Evolutionary conservation across 2,888 invertebrate species (phyloP).

Genomic region (Geophilus truncorum): DNA sequence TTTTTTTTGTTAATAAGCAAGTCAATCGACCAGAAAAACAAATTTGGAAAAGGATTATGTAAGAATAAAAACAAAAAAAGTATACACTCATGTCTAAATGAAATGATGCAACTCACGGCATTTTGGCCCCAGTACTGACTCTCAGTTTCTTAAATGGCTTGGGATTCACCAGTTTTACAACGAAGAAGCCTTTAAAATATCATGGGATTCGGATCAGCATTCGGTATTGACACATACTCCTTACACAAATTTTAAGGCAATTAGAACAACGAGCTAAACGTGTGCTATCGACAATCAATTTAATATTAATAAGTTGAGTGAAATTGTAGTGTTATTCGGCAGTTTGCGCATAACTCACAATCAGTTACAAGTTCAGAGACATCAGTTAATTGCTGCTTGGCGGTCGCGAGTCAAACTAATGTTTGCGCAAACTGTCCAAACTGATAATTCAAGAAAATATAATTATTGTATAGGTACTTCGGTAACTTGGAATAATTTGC

Average conservation of each 20-base stretch:
- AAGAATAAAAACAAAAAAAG: neutral
- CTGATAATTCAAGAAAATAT: neutral
- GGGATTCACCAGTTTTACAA: slow-evolving; percentile 33
- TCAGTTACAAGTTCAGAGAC: neutral
- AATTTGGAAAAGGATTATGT: neutral
- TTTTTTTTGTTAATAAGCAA: neutral
- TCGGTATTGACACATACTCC: slow-evolving; percentile 16
- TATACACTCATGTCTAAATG: slow-evolving; percentile 22
- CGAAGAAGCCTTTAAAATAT: slow-evolving; percentile 35
- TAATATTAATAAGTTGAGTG: neutral
- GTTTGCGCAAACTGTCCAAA: neutral
- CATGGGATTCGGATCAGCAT: slow-evolving; percentile 32
- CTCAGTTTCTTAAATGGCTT: slow-evolving; percentile 41
- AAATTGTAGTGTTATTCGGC: neutral
- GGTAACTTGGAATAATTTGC: no score
- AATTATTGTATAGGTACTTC: neutral
- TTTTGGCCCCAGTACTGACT: slow-evolving; percentile 42
- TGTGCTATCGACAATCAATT: slow-evolving; percentile 20
- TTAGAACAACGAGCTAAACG: slow-evolving; percentile 25
- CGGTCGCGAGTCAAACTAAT: no score
- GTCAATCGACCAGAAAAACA: slow-evolving; percentile 23
- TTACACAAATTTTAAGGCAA: slow-evolving; percentile 27
- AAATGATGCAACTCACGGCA: slow-evolving; percentile 42
- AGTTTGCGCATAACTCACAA: neutral
- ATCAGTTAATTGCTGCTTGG: no score